Base-by-base conservation (phyloP, 2,797 vertebrate species). In the Carapus acus region DNA sequence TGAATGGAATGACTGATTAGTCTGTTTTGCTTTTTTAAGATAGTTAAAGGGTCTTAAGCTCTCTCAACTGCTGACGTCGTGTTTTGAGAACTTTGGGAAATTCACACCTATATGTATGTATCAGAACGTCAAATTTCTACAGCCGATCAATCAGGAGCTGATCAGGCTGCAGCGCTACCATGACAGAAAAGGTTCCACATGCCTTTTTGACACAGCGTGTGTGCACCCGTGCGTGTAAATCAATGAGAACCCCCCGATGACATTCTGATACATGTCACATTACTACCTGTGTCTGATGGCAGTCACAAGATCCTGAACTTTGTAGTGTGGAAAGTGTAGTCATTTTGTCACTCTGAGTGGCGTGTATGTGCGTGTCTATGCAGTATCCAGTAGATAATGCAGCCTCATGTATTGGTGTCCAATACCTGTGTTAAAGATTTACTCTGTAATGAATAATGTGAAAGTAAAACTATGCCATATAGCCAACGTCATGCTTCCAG, bases 401-500 rank as follows among this genome's bases (percentile, higher is more conserved):
- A 84, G 81, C 85, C 85, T 87, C 80, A 79, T 87, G 83, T 88
- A 86, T 89, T 75, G 82, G 81, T 90, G 86, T 88, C 86, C 84
- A 84, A 85, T 88, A 86, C 86, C 82, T 85, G 85, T 89, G 86
- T 87, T 89, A 81, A 83, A 88, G 76, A 82, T 84, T 88, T 88
- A 85, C 83, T 88, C 84, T 90, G 86, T 90, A 87, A 83, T 89
- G 87, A 86, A 87, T 83, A 89, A 89, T 88, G 87, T 89, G 87
- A 90, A 87, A 89, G 85, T 89, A 89, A 90, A 90, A 84, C 74
- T 87, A 88, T 87, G 87, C 81, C 83, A 86, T 89, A 86, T 89
- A 89, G 81, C 83, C 57, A 7, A 82, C 4, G 4, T 3, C 11
- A 24, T 2, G 71, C 57, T 41, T 83, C 46, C 21, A 14, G 37